These are phyloP conservation scores for Alouatta palliata DNA, from an alignment of 2,113 vertebrate genomes.

Conservation along the genomic window DNA sequence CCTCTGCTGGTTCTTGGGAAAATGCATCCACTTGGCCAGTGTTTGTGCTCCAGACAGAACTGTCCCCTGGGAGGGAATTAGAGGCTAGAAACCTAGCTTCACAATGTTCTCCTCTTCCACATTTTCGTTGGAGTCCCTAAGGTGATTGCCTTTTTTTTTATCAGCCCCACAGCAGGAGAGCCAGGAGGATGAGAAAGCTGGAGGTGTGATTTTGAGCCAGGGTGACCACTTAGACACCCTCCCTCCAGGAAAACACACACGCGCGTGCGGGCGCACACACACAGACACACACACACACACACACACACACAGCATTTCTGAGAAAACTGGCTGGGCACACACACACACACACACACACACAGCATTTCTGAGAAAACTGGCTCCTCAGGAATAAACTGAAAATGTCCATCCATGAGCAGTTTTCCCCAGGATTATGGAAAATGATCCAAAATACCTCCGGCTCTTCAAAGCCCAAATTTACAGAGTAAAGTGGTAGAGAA, in stretches of 20 bases:
- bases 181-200: not conserved
- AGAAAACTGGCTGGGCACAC: not conserved
- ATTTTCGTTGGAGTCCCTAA: not conserved
- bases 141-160: not conserved
- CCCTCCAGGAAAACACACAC: not conserved
- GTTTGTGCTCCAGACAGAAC: not conserved
- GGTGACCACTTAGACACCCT: not conserved
- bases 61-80: not conserved
- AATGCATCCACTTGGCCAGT: not conserved
- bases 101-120: not conserved
- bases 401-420: not conserved
- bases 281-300: accelerated
- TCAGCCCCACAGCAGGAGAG: not conserved
- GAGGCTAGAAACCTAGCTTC: not conserved
- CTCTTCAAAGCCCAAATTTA: conserved; percentile 48
- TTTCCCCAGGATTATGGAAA: not conserved
- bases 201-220: not conserved
- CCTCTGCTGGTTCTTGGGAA: conserved; percentile 65
- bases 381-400: not conserved
- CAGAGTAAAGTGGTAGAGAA: not conserved
- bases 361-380: not conserved
- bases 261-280: too few species aligned
- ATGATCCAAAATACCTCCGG: not conserved
- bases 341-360: not conserved
- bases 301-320: not conserved